A percentile compares a stretch with the other conserved stretches of the same genome.
phyloP scores from a whole-genome alignment of 2,888 invertebrate species.

The Sycophila texana region DNA sequence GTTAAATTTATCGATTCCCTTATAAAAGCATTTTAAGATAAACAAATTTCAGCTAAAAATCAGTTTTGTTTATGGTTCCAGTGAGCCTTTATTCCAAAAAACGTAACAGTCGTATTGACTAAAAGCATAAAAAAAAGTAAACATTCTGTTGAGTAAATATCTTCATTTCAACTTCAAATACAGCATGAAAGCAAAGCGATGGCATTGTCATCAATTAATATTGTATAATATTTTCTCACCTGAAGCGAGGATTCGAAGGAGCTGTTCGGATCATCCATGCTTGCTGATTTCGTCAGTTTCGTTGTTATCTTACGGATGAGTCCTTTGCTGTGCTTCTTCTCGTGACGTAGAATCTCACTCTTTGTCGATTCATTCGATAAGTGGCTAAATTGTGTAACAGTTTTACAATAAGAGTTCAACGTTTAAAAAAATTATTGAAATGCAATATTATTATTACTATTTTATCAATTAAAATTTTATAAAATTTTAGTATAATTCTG shows the following conservation, averaged over 20 bases:
- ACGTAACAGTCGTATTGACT: constrained; percentile 50
- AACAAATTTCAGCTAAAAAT: constrained; percentile 15
- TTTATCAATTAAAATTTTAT: too few species aligned
- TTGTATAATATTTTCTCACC: constrained; percentile 61
- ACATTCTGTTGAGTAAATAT: too few species aligned
- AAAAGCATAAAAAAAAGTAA: constrained; percentile 41
- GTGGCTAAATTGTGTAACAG: constrained; percentile 76
- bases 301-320: constrained; percentile 88
- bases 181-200: background rate
- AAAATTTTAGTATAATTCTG: too few species aligned
- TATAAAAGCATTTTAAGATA: constrained; percentile 33
- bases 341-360: constrained; percentile 85
- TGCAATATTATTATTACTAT: too few species aligned
- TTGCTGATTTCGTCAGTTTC: constrained; percentile 89
- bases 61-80: constrained; percentile 1
- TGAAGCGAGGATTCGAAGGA: constrained; percentile 70
- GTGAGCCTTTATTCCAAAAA: constrained; percentile 52
- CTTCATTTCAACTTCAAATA: background rate
- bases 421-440: too few species aligned
- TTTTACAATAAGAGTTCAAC: too few species aligned
- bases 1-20: constrained; percentile 10
- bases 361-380: constrained; percentile 90
- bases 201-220: background rate
- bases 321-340: constrained; percentile 88
- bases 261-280: constrained; percentile 83